Conservation (phyloP, 1,140 invertebrate genomes). For the Penaeus vannamei region DNA sequence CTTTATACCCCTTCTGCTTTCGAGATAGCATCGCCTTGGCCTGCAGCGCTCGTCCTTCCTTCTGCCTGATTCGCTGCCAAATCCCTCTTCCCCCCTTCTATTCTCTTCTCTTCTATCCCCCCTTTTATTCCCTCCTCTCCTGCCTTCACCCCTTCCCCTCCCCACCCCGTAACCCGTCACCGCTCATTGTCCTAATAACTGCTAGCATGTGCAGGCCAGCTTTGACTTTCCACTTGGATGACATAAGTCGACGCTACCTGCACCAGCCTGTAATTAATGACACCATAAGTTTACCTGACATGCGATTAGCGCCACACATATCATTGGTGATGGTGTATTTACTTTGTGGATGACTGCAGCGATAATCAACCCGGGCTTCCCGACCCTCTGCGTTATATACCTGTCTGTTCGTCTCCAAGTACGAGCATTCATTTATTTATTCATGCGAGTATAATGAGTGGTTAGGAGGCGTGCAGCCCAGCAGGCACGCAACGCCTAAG, state of each 20-base stretch:
- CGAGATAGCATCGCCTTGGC: too few species aligned
- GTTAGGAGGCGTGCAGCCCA: constrained; percentile 50
- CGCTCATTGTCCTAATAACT: too few species aligned
- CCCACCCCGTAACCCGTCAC: too few species aligned
- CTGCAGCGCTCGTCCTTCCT: too few species aligned
- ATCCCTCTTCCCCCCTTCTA: too few species aligned
- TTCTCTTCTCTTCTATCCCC: too few species aligned
- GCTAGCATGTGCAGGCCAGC: too few species aligned
- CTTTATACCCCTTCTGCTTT: too few species aligned
- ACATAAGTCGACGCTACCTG: constrained; percentile 29
- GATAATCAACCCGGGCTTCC: constrained; percentile 25
- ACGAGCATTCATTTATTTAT: constrained; percentile 45
- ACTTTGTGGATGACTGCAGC: constrained; percentile 30
- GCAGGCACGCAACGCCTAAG: constrained; percentile 49
- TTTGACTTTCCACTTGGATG: neutral
- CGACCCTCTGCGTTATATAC: neutral
- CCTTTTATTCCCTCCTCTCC: neutral
- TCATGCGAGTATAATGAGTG: constrained; percentile 51
- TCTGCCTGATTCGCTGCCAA: too few species aligned
- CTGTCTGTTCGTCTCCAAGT: constrained; percentile 39
- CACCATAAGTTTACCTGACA: constrained; percentile 37
- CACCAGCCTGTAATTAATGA: constrained; percentile 39
- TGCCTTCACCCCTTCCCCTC: too few species aligned
- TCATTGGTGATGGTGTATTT: constrained; percentile 54
- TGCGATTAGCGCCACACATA: constrained; percentile 50